A percentile compares a stretch with the other conserved stretches of the same genome.
These are phyloP conservation scores for Aphaenogaster rudis DNA, from an alignment of 1,140 invertebrate species.

Conservation along the genomic window DNA sequence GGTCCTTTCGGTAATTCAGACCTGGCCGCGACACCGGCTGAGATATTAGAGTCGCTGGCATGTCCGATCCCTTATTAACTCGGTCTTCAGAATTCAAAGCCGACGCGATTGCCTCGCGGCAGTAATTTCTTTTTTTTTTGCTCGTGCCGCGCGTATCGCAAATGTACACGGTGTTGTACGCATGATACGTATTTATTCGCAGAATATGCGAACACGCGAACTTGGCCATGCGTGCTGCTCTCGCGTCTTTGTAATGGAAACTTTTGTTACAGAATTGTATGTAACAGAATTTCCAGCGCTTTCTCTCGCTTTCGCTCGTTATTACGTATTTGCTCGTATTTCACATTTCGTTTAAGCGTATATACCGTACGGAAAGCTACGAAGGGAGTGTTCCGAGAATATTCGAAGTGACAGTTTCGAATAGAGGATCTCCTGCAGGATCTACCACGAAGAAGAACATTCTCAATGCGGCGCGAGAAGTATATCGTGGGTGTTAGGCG, in stretches of 20 bases:
- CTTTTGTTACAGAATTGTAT: neutral
- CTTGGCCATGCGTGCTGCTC: neutral
- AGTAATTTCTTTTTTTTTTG: neutral
- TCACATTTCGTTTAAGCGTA: neutral
- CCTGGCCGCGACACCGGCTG: constrained; percentile 79
- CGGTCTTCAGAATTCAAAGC: constrained; percentile 40
- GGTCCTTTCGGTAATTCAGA: constrained; percentile 72
- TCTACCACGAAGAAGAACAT: constrained; percentile 14
- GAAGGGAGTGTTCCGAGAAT: neutral
- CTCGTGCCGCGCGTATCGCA: neutral
- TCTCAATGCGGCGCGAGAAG: constrained; percentile 3
- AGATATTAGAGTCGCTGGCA: constrained; percentile 81
- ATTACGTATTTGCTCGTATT: neutral
- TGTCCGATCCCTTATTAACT: constrained; percentile 78
- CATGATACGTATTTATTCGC: no score
- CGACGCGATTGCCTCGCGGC: neutral
- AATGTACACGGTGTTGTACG: neutral
- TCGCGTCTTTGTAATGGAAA: neutral
- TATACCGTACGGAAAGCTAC: neutral
- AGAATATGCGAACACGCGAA: neutral
- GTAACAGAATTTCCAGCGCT: neutral
- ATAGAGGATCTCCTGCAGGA: neutral
- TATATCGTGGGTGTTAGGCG: constrained; percentile 25
- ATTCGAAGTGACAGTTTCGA: constrained; percentile 14
- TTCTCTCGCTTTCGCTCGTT: neutral